Base-by-base conservation (phyloP, 2,113 vertebrate genomes). In the Camelus bactrianus region DNA sequence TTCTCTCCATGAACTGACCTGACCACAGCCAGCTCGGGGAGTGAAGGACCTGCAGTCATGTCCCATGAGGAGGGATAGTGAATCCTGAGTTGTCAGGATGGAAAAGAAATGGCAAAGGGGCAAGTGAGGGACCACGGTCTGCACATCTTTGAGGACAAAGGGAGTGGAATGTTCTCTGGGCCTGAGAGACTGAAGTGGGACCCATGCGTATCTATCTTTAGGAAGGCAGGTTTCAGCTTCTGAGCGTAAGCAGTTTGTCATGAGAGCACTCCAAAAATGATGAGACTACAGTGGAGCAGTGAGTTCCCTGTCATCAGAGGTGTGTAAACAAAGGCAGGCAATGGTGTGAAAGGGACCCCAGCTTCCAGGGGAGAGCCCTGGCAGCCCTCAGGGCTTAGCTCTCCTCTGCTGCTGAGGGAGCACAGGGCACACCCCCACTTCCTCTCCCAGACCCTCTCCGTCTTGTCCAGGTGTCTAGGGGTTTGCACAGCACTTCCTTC, bases 171-270 rank as follows among this genome's bases (percentile, higher is more conserved):
- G 1, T 87, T 75, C 26, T 56, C 80, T 54, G 38, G 38, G 38
- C 38, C 38, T 42, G 50, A 32, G 10, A 62, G 62, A 9, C 15
- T 58, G 46, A 60, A 24, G 38, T 73, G 46, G 20, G 38, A 58
- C 50, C 54, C 26, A 0, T 8, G 17, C 2, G 8, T 32, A 15
- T 73, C 38, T 73, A 8, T 42, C 35, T 80, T 35, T 52, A 42
- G 73, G 32, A 95, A 93, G n/a, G 58, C 38, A 67, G 10, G 19
- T 62, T 89, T 93, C 64, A 58, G 35, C 35, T 92, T 93, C 62
- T 70, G 5, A 73, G 56, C 62, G 8, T 3, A 62, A 91, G 32
- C 38, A 46, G 35, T n/a, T 28, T 15, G 30, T 89, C 80, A 80
- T 83, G n/a, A 62, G 54, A 95, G n/a, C 24, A 30, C 2, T 70